phyloP scores from a whole-genome alignment of 2,797 vertebrate genomes.

The Urocyon cinereoargenteus region DNA sequence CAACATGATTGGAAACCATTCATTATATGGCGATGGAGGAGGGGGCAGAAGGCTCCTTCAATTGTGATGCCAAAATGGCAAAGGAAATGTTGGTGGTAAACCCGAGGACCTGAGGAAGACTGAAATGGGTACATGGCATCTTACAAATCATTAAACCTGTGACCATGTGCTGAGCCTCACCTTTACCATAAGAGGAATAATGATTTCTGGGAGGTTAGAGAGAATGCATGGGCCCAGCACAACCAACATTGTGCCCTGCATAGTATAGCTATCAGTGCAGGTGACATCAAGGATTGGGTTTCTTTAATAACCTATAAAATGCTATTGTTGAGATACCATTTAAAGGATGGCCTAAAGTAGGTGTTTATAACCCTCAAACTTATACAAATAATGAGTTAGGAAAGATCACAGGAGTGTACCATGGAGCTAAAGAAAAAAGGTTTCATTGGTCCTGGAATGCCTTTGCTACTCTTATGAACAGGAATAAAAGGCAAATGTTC shows the following conservation, averaged over 20 bases:
- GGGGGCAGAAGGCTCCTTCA: background rate
- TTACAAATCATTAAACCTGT: background rate
- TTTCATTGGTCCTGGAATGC: background rate
- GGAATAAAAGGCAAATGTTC: background rate
- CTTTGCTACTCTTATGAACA: background rate
- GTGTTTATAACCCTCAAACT: background rate
- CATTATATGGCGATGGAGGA: background rate
- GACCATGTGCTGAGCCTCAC: background rate
- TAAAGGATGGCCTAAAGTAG: background rate
- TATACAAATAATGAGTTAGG: background rate
- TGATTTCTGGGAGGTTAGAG: background rate
- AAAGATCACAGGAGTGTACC: background rate
- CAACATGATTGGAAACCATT: background rate
- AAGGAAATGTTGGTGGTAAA: background rate
- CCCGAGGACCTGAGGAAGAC: background rate
- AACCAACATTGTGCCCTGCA: background rate
- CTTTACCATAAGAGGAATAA: background rate
- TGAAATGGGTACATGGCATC: background rate
- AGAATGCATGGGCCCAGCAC: background rate
- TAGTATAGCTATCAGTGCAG: background rate
- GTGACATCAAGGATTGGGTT: background rate
- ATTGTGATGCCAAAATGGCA: background rate
- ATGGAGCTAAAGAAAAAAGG: background rate
- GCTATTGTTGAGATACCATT: background rate
- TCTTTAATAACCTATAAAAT: background rate